Evolutionary conservation across 1,140 invertebrate species (phyloP).

Genomic region (Psix sp.): DNA sequence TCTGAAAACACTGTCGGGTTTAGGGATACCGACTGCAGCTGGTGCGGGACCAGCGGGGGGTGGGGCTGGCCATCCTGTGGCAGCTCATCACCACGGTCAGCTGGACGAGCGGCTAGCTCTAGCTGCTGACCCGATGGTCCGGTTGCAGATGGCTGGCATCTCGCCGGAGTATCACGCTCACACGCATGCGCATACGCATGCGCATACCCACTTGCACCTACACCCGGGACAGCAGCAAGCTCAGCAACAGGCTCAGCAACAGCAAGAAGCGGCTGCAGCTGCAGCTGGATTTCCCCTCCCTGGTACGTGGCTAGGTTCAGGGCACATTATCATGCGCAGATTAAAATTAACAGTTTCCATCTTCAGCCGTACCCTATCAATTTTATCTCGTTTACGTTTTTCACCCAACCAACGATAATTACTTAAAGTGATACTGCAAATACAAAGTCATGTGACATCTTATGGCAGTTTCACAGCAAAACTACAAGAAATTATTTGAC

Average conservation of each 20-base stretch:
- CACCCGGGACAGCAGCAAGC: conserved; percentile 89
- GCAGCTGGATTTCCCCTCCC: conserved; percentile 80
- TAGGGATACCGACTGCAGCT: conserved; percentile 76
- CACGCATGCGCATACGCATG: conserved; percentile 91
- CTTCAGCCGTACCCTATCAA: conserved; percentile 38
- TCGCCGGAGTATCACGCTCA: conserved; percentile 89
- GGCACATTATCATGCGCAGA: conserved; percentile 60
- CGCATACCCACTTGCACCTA: conserved; percentile 93
- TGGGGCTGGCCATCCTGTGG: conserved; percentile 72
- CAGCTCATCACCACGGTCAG: conserved; percentile 79
- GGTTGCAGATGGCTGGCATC: conserved; percentile 91
- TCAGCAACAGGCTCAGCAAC: conserved; percentile 81
- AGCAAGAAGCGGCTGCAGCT: conserved; percentile 75
- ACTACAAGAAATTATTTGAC: no score
- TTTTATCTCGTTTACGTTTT: conserved; percentile 44
- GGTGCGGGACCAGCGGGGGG: conserved; percentile 76
- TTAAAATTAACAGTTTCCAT: conserved; percentile 40
- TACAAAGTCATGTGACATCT: no score
- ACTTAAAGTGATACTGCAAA: conserved; percentile 12
- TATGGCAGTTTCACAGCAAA: no score
- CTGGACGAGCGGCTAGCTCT: conserved; percentile 84
- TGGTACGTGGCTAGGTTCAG: conserved; percentile 76
- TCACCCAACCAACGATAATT: neutral
- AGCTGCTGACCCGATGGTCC: conserved; percentile 85
- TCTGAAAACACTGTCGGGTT: conserved; percentile 73